These are phyloP conservation scores for Dendrolimus houi DNA, from an alignment of 2,888 invertebrate species.

Conservation along the genomic window DNA sequence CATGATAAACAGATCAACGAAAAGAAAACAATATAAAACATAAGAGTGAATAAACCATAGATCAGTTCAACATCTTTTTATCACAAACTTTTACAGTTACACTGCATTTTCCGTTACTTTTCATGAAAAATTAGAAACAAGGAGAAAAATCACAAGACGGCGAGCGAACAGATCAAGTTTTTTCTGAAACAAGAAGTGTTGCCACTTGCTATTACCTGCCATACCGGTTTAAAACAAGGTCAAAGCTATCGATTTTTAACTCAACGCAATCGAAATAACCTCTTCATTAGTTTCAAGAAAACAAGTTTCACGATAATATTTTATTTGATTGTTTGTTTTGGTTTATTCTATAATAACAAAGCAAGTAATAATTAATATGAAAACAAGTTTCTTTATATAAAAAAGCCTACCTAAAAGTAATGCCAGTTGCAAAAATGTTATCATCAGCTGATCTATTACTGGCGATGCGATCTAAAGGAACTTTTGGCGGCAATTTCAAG, in stretches of 20 bases:
- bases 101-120: constrained; percentile 63
- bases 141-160: constrained; percentile 53
- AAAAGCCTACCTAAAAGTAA: too few relatives aligned
- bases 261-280: too few relatives aligned
- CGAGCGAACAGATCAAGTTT: constrained; percentile 30
- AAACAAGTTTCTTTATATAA: too few relatives aligned
- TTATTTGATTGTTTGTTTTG: too few relatives aligned
- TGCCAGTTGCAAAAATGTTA: too few relatives aligned
- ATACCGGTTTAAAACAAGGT: neutral
- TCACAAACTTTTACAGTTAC: constrained; percentile 41
- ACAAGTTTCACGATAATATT: too few relatives aligned
- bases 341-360: too few relatives aligned
- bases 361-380: too few relatives aligned
- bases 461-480: too few relatives aligned
- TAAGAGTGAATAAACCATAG: constrained; percentile 1
- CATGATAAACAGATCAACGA: constrained; percentile 43
- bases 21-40: constrained; percentile 19
- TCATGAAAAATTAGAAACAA: constrained; percentile 53
- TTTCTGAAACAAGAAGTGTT: constrained; percentile 7
- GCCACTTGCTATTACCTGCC: constrained; percentile 2
- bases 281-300: too few relatives aligned
- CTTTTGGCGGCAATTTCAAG: too few relatives aligned
- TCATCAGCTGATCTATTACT: too few relatives aligned
- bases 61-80: constrained; percentile 10
- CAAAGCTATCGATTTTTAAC: neutral